Conservation (phyloP, 2,113 vertebrate genomes). For the Cebidichthys violaceus region DNA sequence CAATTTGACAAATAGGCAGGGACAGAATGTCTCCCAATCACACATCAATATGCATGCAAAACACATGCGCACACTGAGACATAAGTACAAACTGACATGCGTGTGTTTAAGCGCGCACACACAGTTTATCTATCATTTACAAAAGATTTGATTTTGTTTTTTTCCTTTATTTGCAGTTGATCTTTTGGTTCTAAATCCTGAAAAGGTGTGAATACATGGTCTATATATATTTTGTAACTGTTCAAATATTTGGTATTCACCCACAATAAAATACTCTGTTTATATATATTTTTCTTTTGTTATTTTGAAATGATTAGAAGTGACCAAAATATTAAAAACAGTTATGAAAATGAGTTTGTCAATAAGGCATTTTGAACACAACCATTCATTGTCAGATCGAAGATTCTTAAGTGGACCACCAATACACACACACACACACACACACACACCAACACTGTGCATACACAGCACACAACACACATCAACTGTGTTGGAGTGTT, state of each 20-base stretch:
- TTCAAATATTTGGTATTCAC: constrained; percentile 35
- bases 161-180: neutral
- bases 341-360: constrained; percentile 44
- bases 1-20: constrained; percentile 29
- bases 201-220: constrained; percentile 2
- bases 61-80: constrained; percentile 64
- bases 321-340: constrained; percentile 36
- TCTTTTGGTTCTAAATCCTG: constrained; percentile 12
- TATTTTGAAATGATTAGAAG: constrained; percentile 2
- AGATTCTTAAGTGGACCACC: constrained; percentile 32
- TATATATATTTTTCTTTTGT: neutral
- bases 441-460: constrained; percentile 29
- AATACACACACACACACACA: constrained; percentile 29
- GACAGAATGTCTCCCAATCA: constrained; percentile 23
- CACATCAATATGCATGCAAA: constrained; percentile 57
- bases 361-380: constrained; percentile 71
- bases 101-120: constrained; percentile 36
- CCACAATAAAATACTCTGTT: constrained; percentile 27
- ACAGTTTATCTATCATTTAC: constrained; percentile 50
- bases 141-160: constrained; percentile 46
- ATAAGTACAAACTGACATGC: constrained; percentile 47
- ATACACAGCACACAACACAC: constrained; percentile 35
- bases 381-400: constrained; percentile 50
- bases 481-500: constrained; percentile 21
- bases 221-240: constrained; percentile 17